Evolutionary conservation across 2,888 invertebrate species (phyloP).

Genomic region (Orthonychiurus folsomi): DNA sequence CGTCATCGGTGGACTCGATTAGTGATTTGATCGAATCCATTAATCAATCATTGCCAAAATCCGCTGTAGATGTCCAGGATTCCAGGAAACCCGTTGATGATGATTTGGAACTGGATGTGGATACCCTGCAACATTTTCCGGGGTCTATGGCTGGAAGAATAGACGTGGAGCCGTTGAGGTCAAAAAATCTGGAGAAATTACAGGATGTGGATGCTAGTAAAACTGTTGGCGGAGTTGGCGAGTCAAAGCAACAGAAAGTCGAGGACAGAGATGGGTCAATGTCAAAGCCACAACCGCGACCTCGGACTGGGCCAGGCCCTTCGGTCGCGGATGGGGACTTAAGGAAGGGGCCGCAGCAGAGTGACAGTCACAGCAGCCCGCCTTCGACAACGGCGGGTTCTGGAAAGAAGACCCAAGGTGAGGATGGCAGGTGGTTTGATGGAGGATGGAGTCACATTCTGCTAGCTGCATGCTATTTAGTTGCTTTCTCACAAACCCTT

Average conservation of each 20-base stretch:
- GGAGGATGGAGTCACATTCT: constrained; percentile 37
- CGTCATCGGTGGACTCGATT: not conserved
- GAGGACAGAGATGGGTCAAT: not conserved
- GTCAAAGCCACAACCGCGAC: not conserved
- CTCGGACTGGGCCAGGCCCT: not conserved
- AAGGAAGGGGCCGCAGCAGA: no score
- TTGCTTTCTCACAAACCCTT: constrained; percentile 61
- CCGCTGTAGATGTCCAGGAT: no score
- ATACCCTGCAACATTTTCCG: not conserved
- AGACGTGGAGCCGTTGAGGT: not conserved
- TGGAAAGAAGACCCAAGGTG: not conserved
- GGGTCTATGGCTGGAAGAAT: not conserved
- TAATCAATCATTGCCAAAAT: not conserved
- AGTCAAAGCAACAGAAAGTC: not conserved
- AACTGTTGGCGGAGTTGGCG: no score
- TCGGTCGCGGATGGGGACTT: not conserved
- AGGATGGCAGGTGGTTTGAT: not conserved
- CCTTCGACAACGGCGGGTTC: not conserved
- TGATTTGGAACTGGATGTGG: not conserved
- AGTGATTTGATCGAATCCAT: not conserved
- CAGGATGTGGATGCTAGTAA: no score
- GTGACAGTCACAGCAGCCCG: no score
- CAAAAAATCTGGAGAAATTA: not conserved
- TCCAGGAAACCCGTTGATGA: no score
- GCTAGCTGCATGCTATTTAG: constrained; percentile 63